Conservation (phyloP, 92 coral and sea anemone species). For the Palythoa caribaeorum region DNA sequence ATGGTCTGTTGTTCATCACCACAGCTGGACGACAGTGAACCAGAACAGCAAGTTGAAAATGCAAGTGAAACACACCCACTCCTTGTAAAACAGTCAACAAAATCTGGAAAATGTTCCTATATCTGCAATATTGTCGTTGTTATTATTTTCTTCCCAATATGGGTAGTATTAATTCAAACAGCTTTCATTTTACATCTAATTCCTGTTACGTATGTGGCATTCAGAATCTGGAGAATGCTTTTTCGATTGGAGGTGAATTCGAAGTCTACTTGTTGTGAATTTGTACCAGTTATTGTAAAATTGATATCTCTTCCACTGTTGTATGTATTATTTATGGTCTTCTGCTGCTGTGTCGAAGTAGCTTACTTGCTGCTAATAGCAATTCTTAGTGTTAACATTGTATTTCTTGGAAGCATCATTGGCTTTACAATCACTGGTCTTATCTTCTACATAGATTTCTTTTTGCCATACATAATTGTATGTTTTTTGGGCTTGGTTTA, state of each 20-base stretch:
- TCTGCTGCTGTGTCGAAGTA: constrained; percentile 87
- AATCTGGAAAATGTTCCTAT: constrained; percentile 38
- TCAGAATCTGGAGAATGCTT: constrained; percentile 91
- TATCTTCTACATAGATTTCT: constrained; percentile 81
- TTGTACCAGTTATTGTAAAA: constrained; percentile 73
- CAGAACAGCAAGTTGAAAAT: constrained; percentile 34
- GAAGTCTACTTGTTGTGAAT: constrained; percentile 82
- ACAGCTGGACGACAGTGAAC: constrained; percentile 30
- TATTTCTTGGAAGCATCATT: constrained; percentile 84
- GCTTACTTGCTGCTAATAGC: constrained; percentile 79
- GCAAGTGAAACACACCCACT: constrained; percentile 38
- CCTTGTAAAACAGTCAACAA: constrained; percentile 11
- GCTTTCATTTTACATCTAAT: constrained; percentile 84
- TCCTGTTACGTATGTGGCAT: constrained; percentile 93
- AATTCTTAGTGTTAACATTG: constrained; percentile 75
- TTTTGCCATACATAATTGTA: constrained; percentile 80
- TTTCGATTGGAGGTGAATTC: constrained; percentile 82
- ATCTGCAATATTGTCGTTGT: constrained; percentile 63
- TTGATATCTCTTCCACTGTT: constrained; percentile 77
- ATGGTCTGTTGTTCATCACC: constrained; percentile 63
- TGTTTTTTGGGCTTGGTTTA: constrained; percentile 65
- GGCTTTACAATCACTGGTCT: constrained; percentile 90
- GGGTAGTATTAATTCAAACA: constrained; percentile 72
- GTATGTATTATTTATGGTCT: constrained; percentile 81
- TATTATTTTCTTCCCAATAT: constrained; percentile 69